A percentile compares a stretch with the other conserved stretches of the same genome.
Evolutionary conservation across 2,113 vertebrate genomes (phyloP).

Genomic region (Oriolus oriolus): DNA sequence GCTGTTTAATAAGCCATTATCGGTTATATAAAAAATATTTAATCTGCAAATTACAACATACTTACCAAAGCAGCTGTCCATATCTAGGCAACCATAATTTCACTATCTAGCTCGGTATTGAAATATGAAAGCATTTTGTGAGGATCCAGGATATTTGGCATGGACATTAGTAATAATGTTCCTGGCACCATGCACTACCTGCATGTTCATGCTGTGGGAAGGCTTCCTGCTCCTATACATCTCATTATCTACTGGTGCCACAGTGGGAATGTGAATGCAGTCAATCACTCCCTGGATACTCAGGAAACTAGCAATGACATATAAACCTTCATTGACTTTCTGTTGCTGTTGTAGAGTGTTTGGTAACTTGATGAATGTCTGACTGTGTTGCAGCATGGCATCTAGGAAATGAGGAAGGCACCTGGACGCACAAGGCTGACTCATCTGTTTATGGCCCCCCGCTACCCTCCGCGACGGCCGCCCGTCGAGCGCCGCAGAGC

Average conservation of each 20-base stretch:
- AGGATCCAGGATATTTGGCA: conserved; percentile 37
- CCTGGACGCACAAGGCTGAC: conserved; percentile 29
- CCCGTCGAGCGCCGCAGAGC: background rate
- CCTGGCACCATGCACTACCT: conserved; percentile 16
- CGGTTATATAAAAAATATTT: conserved; percentile 52
- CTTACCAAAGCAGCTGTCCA: conserved; percentile 16
- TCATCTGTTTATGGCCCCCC: conserved; percentile 40
- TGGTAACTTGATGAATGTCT: conserved; percentile 38
- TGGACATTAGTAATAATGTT: conserved; percentile 15
- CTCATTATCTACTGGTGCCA: conserved; percentile 64
- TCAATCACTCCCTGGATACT: conserved; percentile 56
- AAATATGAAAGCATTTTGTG: conserved; percentile 15
- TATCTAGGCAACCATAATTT: conserved; percentile 38
- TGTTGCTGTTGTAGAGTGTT: conserved; percentile 49
- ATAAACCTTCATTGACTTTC: conserved; percentile 56
- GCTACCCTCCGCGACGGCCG: background rate
- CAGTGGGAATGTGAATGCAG: conserved; percentile 27
- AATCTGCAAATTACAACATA: conserved; percentile 25
- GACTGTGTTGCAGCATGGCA: conserved; percentile 15
- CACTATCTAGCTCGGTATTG: background rate
- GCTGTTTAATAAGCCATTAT: conserved; percentile 40
- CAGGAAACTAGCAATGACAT: conserved; percentile 32
- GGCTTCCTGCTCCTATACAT: conserved; percentile 45
- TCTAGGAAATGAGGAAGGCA: conserved; percentile 5
- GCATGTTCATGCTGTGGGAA: conserved; percentile 16